Base-by-base conservation (phyloP, 2,888 invertebrate genomes). In the Caenorhabditis plicata region DNA sequence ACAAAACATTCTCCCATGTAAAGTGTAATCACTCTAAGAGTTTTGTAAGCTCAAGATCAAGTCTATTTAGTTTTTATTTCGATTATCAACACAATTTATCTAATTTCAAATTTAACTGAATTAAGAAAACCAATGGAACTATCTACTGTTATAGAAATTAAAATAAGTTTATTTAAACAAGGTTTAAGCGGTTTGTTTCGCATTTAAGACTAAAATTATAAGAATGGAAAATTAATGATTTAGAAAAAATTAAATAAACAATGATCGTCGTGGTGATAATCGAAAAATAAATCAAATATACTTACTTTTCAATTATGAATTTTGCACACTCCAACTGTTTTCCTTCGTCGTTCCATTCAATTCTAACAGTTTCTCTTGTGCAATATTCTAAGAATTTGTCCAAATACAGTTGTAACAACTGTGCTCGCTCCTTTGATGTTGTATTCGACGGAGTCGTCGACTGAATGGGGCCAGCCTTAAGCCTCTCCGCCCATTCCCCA, bases 341-440 rank as follows among this genome's bases (percentile, higher is more conserved):
- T 20, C 47, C 48, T 20, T 73, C 68, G 43, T 78, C 75, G 29
- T 71, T 66, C 80, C 80, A 80, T 43, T 79, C 75, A 29, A 80
- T 74, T 45, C 74, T 43, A 17, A 66, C 69, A 4, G 73, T 71
- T 44, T 80, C 80, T 11, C 77, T 56, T 5, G 69, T 69, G 31
- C 72, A 70, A 44, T 79, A 77, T 39, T 80, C 80, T 23, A 80
- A 57, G 25, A 80, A 74, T 45, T 80, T 80, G 50, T 80, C 80
- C 56, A 80, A 48, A 55, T 77, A 80, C 4, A 77, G 65, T 65
- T 77, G 77, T 5, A 77, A 49, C 45, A 67, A 64, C 40, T 77
- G 76, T 17, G 77, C 77, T 29, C 67, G 47, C 42, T 77, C 77
- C 26, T 73, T 72, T 8, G 71, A 63, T 22, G 64, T 52, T 25